phyloP scores from a whole-genome alignment of 1,140 invertebrate genomes.

The Nebria ingens region DNA sequence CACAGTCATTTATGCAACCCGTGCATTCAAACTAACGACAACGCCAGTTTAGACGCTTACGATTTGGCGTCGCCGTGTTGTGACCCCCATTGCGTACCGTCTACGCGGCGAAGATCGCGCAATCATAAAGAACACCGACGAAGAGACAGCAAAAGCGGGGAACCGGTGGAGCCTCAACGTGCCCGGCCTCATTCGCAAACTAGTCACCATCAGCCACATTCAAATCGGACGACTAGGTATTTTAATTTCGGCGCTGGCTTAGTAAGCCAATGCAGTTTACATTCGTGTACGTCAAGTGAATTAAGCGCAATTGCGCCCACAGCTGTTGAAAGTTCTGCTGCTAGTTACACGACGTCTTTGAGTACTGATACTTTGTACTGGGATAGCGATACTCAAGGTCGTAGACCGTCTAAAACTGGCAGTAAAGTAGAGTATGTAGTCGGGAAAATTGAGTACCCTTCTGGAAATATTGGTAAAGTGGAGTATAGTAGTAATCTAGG shows the following conservation, averaged over 20 bases:
- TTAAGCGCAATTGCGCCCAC: constrained; percentile 42
- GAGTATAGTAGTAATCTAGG: constrained; percentile 16
- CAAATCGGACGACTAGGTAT: constrained; percentile 28
- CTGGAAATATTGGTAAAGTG: constrained; percentile 21
- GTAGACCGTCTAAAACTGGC: constrained; percentile 15
- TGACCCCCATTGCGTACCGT: constrained; percentile 70
- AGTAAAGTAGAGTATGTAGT: no score
- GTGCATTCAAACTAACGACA: constrained; percentile 58
- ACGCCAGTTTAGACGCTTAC: constrained; percentile 68
- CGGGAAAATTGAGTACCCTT: neutral
- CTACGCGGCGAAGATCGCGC: constrained; percentile 48
- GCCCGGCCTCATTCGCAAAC: constrained; percentile 36
- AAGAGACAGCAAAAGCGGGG: constrained; percentile 46
- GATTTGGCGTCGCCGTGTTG: constrained; percentile 74
- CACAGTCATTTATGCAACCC: constrained; percentile 56
- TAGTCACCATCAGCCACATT: constrained; percentile 25
- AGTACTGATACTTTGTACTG: constrained; percentile 77
- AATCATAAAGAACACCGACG: constrained; percentile 49
- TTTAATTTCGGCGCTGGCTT: constrained; percentile 49
- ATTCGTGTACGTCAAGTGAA: constrained; percentile 68
- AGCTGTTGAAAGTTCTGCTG: constrained; percentile 54
- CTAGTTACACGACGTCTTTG: constrained; percentile 69
- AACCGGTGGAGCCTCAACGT: constrained; percentile 33
- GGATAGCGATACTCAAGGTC: constrained; percentile 43
- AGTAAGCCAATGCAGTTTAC: constrained; percentile 66